Evolutionary conservation across 2,113 vertebrate species (phyloP).

Genomic region (Sinocyclocheilus grahami): DNA sequence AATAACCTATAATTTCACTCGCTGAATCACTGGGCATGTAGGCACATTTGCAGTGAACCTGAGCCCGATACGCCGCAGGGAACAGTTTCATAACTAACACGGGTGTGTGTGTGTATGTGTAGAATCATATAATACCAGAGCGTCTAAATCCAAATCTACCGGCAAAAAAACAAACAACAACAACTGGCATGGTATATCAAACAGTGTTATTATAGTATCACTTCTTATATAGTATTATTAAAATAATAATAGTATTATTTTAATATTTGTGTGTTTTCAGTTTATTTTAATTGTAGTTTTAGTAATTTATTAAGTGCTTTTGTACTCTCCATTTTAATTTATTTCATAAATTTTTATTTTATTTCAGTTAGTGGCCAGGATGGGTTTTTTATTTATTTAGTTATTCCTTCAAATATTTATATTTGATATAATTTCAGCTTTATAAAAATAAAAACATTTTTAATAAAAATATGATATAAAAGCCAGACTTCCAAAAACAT

Average conservation of each 20-base stretch:
- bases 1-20: slow-evolving; percentile 1
- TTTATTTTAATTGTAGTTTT: not conserved
- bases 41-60: not conserved
- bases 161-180: not conserved
- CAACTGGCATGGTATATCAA: not conserved
- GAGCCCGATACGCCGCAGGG: not conserved
- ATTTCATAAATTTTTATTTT: no score
- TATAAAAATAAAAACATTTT: not conserved
- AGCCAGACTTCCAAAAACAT: not conserved
- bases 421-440: not conserved
- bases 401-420: not conserved
- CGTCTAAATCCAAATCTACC: not conserved
- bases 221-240: not conserved
- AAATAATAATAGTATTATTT: not conserved
- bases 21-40: slow-evolving; percentile 16
- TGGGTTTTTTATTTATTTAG: not conserved
- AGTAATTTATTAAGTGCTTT: not conserved
- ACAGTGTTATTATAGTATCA: not conserved
- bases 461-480: not conserved
- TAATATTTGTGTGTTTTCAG: not conserved
- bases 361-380: no score
- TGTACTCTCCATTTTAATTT: not conserved
- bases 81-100: not conserved
- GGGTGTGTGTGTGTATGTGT: not conserved
- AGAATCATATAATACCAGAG: not conserved